Percentiles rank a stretch among this genome's conserved stretches.
These are phyloP conservation scores for Meganola albula DNA, from an alignment of 2,888 invertebrate species.

Conservation along the genomic window DNA sequence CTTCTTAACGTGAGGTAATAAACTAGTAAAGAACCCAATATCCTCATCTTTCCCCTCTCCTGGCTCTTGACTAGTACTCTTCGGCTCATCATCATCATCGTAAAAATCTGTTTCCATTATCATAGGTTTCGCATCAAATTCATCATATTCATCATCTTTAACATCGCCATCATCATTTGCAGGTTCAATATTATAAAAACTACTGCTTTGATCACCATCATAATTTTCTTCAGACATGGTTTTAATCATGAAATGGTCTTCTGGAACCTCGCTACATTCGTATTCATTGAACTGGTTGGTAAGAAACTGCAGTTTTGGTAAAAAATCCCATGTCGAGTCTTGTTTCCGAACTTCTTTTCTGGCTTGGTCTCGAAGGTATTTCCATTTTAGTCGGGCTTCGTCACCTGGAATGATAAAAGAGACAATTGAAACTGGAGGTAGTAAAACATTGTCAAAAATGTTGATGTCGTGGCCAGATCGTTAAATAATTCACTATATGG, in stretches of 20 bases:
- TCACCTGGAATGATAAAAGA: slow-evolving; percentile 46
- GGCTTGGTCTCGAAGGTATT: slow-evolving; percentile 67
- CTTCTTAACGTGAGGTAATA: slow-evolving; percentile 67
- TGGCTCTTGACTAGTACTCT: slow-evolving; percentile 30
- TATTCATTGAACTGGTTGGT: slow-evolving; percentile 68
- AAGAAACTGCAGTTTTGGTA: slow-evolving; percentile 61
- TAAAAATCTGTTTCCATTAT: slow-evolving; percentile 70
- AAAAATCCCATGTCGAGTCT: slow-evolving; percentile 64
- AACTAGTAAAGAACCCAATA: slow-evolving; percentile 66
- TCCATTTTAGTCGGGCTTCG: slow-evolving; percentile 70
- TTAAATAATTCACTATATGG: no score
- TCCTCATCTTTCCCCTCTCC: slow-evolving; percentile 61
- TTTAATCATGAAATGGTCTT: slow-evolving; percentile 41
- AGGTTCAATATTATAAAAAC: slow-evolving; percentile 45
- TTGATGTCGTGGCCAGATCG: no score
- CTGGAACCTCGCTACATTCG: slow-evolving; percentile 48
- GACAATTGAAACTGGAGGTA: background rate
- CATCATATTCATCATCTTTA: slow-evolving; percentile 68
- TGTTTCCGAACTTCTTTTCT: slow-evolving; percentile 65
- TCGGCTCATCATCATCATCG: slow-evolving; percentile 64
- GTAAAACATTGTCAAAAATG: background rate
- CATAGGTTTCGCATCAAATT: slow-evolving; percentile 68
- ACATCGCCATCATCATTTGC: slow-evolving; percentile 31
- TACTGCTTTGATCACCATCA: slow-evolving; percentile 46
- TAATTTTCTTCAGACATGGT: slow-evolving; percentile 34